These are phyloP conservation scores for Propithecus perrieri DNA, from an alignment of 2,797 vertebrate species.

Conservation along the genomic window DNA sequence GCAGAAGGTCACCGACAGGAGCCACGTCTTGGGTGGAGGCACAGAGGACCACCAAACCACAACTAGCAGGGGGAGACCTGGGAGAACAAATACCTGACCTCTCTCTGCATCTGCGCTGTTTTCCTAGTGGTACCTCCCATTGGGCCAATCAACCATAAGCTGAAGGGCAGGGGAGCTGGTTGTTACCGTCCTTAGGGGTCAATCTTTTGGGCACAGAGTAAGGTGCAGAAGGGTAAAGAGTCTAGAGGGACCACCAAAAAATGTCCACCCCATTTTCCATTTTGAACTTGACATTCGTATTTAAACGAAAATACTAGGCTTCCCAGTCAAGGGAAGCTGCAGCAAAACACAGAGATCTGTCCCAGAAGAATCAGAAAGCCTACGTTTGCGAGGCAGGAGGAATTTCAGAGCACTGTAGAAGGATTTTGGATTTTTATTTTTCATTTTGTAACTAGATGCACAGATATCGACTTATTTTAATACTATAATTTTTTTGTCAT, in stretches of 20 bases:
- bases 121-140: background rate
- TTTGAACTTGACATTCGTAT: conserved; percentile 71
- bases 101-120: background rate
- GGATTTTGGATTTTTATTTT: conserved; percentile 79
- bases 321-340: conserved; percentile 65
- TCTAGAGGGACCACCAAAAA: background rate
- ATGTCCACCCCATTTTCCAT: background rate
- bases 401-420: conserved; percentile 71
- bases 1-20: background rate
- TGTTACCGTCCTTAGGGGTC: background rate
- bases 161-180: background rate
- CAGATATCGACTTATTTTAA: conserved; percentile 78
- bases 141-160: background rate
- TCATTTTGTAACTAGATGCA: conserved; percentile 77
- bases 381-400: conserved; percentile 65
- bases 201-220: background rate
- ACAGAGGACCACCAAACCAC: background rate
- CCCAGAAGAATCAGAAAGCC: conserved; percentile 53
- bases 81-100: background rate
- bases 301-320: conserved; percentile 71
- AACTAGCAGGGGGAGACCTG: background rate
- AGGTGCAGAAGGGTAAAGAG: background rate
- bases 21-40: background rate
- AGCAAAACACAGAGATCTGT: conserved; percentile 62
- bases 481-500: conserved; percentile 71